Evolutionary conservation across 2,888 invertebrate species (phyloP).

Genomic region (Agrochola macilenta): DNA sequence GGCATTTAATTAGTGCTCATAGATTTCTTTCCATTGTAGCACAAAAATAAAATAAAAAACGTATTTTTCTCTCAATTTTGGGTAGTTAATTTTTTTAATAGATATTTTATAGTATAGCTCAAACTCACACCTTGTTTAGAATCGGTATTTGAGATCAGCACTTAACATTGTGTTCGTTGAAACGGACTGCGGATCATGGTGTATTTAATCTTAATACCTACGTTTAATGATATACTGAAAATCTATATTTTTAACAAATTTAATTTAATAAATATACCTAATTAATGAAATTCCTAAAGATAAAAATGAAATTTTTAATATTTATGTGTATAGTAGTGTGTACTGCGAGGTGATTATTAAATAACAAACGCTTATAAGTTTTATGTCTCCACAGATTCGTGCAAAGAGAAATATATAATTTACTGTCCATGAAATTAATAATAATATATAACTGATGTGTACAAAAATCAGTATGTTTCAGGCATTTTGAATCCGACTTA

Average conservation of each 20-base stretch:
- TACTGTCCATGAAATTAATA: conserved; percentile 88
- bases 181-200: conserved; percentile 78
- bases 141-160: conserved; percentile 73
- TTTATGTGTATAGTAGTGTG: conserved; percentile 88
- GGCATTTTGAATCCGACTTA: conserved; percentile 91
- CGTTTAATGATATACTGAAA: conserved; percentile 86
- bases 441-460: conserved; percentile 88
- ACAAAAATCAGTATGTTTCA: conserved; percentile 90
- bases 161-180: conserved; percentile 66
- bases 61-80: conserved; percentile 80
- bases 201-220: conserved; percentile 83
- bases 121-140: conserved; percentile 74
- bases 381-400: conserved; percentile 80
- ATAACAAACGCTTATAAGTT: conserved; percentile 84
- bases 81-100: conserved; percentile 79
- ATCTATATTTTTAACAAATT: conserved; percentile 90
- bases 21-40: conserved; percentile 83
- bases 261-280: conserved; percentile 86
- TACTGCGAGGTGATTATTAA: conserved; percentile 84
- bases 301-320: conserved; percentile 88
- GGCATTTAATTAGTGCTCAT: conserved; percentile 86
- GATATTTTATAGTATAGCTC: conserved; percentile 80
- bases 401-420: conserved; percentile 85
- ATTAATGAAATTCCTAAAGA: conserved; percentile 89
- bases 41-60: conserved; percentile 73